phyloP scores from a whole-genome alignment of 2,888 invertebrate genomes.

The Colletes collaris region DNA sequence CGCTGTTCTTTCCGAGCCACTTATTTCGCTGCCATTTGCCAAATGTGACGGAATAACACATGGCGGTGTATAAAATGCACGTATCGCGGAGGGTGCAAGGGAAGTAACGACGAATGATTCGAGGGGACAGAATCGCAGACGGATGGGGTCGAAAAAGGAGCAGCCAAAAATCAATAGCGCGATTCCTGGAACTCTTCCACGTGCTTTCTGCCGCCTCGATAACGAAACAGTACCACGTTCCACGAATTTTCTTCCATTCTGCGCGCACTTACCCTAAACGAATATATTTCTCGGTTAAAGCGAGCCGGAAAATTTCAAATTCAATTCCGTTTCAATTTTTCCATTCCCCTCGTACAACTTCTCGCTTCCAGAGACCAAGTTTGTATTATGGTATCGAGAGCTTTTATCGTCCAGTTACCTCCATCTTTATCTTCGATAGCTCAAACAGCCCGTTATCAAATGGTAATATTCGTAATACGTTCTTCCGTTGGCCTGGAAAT shows the following conservation, averaged over 20 bases:
- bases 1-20: constrained; percentile 49
- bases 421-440: too few species aligned
- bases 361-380: too few species aligned
- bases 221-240: constrained; percentile 5
- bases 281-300: background rate
- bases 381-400: too few species aligned
- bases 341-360: too few species aligned
- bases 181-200: constrained; percentile 38
- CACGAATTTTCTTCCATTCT: background rate
- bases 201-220: constrained; percentile 15
- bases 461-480: too few species aligned
- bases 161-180: constrained; percentile 65
- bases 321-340: too few species aligned
- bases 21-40: constrained; percentile 66
- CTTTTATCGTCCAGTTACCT: too few species aligned
- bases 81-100: constrained; percentile 32
- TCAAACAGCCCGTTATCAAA: too few species aligned
- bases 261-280: too few species aligned
- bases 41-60: constrained; percentile 50
- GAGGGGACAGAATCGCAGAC: constrained; percentile 65
- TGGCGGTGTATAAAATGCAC: constrained; percentile 41
- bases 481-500: too few species aligned
- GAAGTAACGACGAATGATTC: constrained; percentile 61
- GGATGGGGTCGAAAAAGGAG: constrained; percentile 66
- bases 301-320: too few species aligned